Conservation (phyloP, 1,140 invertebrate species). For the Drosophila ohnishii region DNA sequence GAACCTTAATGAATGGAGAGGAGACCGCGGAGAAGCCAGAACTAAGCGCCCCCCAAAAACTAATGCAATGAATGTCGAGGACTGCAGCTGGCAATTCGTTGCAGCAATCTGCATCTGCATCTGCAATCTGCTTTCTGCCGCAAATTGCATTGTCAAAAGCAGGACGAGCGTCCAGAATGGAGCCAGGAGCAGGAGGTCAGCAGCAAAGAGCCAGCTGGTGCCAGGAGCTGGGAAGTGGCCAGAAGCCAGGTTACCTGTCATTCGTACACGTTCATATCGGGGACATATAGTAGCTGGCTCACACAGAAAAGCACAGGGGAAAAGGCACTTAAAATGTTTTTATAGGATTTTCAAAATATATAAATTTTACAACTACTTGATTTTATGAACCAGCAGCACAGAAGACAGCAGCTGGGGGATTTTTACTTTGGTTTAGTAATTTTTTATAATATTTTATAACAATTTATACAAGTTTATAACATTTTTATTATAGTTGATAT, state of each 20-base stretch:
- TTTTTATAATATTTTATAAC: too few relatives aligned
- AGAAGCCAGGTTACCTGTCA: not conserved
- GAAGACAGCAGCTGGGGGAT: too few relatives aligned
- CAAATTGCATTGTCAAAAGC: conserved; percentile 69
- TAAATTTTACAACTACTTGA: too few relatives aligned
- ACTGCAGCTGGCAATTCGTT: conserved; percentile 11
- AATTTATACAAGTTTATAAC: too few relatives aligned
- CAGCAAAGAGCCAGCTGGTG: not conserved
- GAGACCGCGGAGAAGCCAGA: not conserved
- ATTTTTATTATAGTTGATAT: too few relatives aligned
- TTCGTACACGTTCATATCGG: too few relatives aligned
- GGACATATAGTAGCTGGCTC: too few relatives aligned
- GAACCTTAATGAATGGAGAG: not conserved
- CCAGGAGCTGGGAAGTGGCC: not conserved
- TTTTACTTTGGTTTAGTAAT: too few relatives aligned
- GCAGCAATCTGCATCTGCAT: conserved; percentile 13
- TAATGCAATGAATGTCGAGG: conserved; percentile 59
- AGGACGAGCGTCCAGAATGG: conserved; percentile 28
- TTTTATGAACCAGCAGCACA: too few relatives aligned
- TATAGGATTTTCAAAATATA: too few relatives aligned
- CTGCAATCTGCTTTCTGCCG: conserved; percentile 18
- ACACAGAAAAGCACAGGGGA: too few relatives aligned
- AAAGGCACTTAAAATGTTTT: too few relatives aligned
- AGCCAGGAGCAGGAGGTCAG: conserved; percentile 10
- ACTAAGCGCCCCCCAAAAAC: conserved; percentile 18